Evolutionary conservation across 2,113 vertebrate genomes (phyloP), one percentile per base, ranked within the genome.

Genomic region (Verasper variegatus): DNA sequence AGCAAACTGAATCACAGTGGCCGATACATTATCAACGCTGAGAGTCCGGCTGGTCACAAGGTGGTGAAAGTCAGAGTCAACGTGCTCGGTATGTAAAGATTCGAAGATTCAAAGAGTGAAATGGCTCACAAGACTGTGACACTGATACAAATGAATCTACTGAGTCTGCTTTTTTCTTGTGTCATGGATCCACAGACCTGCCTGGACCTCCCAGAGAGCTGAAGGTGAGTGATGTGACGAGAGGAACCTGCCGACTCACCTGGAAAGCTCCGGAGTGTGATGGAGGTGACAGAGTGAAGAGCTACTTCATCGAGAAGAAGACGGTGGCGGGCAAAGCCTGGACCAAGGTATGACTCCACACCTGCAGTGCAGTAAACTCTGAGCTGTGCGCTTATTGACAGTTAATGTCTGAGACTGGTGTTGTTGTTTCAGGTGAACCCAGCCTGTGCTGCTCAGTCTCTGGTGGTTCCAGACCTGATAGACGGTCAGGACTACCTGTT

Each of bases 251-350:
- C 86, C 95, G 94, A 92, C 96, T 99, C 81, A 93, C 95, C 57
- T 99, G 98, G 98, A 99, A 97, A 88, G 94, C 97, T 83, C 98
- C 98, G 71, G 96, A 95, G 20, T 94, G 96, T 60, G 98, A 99
- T 45, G 98, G 98, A 76, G 98, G 98, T 82, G 96, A 98, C 49
- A 95, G 96, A 86, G 95, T 99, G 78, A 98, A 96, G 93, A 97
- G 97, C 87, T 99, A 99, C 84, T 97, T 96, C 68, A 95, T 99
- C 21, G 98, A 99, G 90, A 97, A 97, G 91, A 99, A 96, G 88
- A 96, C 95, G 0, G 95, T 97, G 65, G 92, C 94, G 72, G 97
- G 97, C 69, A 99, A 98, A 89, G 97, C 98, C 74, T 99, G 98
- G 98, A 97, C 97, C 15, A 99, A 97, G 93, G 98, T 98, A 57